Evolutionary conservation across 2,797 vertebrate genomes (phyloP), one percentile per base, ranked within the genome.

Genomic region (Benthosema pterotum): DNA sequence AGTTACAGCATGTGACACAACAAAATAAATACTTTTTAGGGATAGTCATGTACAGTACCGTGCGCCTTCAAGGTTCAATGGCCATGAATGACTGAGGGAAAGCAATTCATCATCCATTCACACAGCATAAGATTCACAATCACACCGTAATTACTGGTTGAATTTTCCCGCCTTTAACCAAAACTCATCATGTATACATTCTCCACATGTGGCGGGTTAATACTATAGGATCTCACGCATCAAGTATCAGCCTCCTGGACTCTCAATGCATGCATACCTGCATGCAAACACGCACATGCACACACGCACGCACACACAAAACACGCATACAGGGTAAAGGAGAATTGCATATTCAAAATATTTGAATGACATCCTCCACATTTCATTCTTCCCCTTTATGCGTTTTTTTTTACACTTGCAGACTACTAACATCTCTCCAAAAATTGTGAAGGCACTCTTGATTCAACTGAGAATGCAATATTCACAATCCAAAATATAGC

Each of bases 371-470:
- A 74, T 63, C 43, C 42, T 63, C 38, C 16, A 14, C 18, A 59
- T 52, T 48, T 70, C n/a, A 38, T 54, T 62, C 48, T 38, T 38
- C 8, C 32, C 4, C 4, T 14, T 49, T 66, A 17, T 14, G 56
- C 60, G 55, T 16, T 15, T n/a, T 77, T 16, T 15, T n/a, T 77
- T 70, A 80, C 19, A 59, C 19, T 63, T 49, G 52, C 45, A 65
- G 53, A 64, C 49, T 70, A 66, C 28, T n/a, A n/a, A 28, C 13
- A n/a, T 63, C 64, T 19, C 63, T 57, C 71, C 66, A 54, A 82
- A n/a, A 85, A 60, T 86, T 71, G 70, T 81, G 82, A 93, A 93
- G 92, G 92, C 91, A 93, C 92, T 90, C 83, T 88, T 72, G 75
- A 88, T 83, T 83, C 65, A 85, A 89, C 79, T 77, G 66, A 86